Evolutionary conservation across 2,888 invertebrate species (phyloP), one percentile per base, ranked within the genome.

Genomic region (Diaprepes abbreviatus): DNA sequence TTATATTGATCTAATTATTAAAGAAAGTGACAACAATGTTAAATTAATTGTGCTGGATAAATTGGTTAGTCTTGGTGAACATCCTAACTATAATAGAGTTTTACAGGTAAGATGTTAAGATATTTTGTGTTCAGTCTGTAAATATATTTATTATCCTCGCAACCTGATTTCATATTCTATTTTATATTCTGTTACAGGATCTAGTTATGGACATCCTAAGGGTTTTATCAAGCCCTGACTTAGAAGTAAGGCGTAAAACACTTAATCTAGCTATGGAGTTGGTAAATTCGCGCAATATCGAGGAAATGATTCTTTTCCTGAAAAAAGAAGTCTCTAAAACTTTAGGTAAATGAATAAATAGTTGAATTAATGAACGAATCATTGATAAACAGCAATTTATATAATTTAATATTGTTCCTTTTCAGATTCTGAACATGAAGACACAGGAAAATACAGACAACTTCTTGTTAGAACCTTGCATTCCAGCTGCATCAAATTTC

Each of bases 11-110:
- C 86, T 99, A 76, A 96, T 99, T 71, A 94, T 98, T n/a, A 99
- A 98, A 85, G 99, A 99, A 84, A 97, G 97, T 85, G 99, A 99
- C 85, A 99, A 99, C 86, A 99, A 99, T 86, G 98, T 99, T 12
- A 99, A 99, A 86, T 87, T 99, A 66, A 99, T 99, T 77, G 98
- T 99, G 6, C 87, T 99, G 78, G 98, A 97, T 79, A 90, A 98
- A 16, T 87, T 99, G 73, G 92, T 95, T 75, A 93, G 94, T 1
- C 89, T 99, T 83, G 92, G 93, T 73, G 95, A 93, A 72, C 89
- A 91, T 78, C 92, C 93, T 16, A 89, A 89, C 57, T 94, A 93
- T 83, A 96, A 96, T 79, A 91, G 94, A 74, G 94, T 96, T 4
- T 54, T 71, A 21, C 71, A 71, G 65, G 69, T 65, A 57, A 35